Base-by-base conservation (phyloP, 2,888 invertebrate genomes). In the Drosophila subquinaria region DNA sequence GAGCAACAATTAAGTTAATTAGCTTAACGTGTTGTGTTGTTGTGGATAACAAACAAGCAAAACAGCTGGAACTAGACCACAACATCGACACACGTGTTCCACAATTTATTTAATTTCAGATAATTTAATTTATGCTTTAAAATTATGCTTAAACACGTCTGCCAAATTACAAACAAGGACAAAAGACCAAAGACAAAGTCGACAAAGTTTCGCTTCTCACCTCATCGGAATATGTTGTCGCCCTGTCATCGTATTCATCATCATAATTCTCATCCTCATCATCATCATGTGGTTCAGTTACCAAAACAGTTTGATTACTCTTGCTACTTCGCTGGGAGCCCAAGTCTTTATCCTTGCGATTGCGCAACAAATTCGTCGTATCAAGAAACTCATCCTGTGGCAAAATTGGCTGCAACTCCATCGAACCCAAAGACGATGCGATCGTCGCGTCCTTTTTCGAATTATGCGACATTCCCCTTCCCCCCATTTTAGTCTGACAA, bases 1-100 rank as follows among this genome's bases (percentile, higher is more conserved):
- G 75, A 75, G 79, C 70, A 61, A 67, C 73, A 82, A 81, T 82
- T 76, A 79, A 76, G 62, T 79, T 79, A 84, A 84, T 84, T 72
- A 62, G 69, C 43, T 42, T 62, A 47, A 57, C 56, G 43, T 57
- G 35, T 11, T 13, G 4, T 38, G 9, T 2, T 36, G 23, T 52
- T 52, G 38, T 23, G 36, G 35, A 4, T 35, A 17, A 6, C 56
- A 27, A 17, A 6, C 56, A 27, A 48, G 30, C 30, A 8, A 30
- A 30, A 73, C 30, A 27, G 20, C 42, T 23, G 45, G 17, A 61
- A 50, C 35, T 38, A 59, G 40, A 53, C 42, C 30, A n/a, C 52
- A 74, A 20, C 3, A 48, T 45, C 36, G 48, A 63, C 51, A 67
- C 66, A 67, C 69, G 79, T 75, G 67, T 57, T 20, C 35, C 43